A percentile compares a stretch with the other conserved stretches of the same genome.
These are phyloP conservation scores for Philantomba maxwellii DNA, from an alignment of 2,113 vertebrate genomes.

Conservation along the genomic window DNA sequence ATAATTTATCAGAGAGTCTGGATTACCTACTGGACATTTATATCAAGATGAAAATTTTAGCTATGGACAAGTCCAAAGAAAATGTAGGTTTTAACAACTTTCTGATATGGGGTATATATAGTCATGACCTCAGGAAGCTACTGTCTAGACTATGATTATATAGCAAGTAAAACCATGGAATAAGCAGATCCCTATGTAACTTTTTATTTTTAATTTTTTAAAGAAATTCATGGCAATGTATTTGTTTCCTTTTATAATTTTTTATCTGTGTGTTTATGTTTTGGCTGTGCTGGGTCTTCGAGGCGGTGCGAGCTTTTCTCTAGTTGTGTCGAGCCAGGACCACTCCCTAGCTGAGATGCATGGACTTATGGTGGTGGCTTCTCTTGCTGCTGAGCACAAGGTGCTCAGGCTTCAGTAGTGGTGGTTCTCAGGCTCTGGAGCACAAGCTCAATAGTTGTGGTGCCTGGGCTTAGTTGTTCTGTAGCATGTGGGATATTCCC, in stretches of 20 bases:
- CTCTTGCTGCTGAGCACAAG: background rate
- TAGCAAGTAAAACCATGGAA: background rate
- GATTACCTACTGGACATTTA: background rate
- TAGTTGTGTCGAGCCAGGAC: background rate
- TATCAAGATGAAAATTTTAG: background rate
- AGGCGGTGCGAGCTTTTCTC: accelerated
- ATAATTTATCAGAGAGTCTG: background rate
- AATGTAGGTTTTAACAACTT: background rate
- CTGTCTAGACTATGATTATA: background rate
- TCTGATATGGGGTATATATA: background rate
- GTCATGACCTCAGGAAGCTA: background rate
- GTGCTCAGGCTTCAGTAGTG: background rate
- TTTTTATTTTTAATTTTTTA: background rate
- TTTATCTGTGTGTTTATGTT: background rate
- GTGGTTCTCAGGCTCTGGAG: background rate
- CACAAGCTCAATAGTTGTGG: background rate
- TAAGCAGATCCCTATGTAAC: background rate
- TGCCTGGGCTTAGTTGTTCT: background rate
- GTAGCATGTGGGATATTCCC: background rate
- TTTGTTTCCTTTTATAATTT: background rate
- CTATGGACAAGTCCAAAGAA: background rate
- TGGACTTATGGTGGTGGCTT: background rate
- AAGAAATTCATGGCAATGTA: background rate
- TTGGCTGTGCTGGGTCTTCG: background rate
- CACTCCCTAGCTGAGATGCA: accelerated